Conservation (phyloP, 2,797 vertebrate species). For the Pampus argenteus region DNA sequence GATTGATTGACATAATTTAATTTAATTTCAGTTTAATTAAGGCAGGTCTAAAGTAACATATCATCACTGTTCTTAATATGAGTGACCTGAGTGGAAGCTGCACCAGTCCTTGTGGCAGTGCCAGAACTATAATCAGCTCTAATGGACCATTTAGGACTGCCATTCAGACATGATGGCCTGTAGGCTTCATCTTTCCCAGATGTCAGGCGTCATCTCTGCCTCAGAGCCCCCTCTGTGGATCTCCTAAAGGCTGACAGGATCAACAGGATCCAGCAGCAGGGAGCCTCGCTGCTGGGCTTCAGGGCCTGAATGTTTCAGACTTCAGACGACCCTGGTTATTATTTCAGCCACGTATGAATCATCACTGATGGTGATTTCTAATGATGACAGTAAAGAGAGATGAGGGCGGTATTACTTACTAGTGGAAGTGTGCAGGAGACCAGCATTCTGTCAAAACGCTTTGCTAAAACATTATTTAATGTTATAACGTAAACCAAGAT, state of each 20-base stretch:
- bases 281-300: not conserved
- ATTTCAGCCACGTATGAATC: not conserved
- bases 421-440: too few species aligned
- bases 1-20: too few species aligned
- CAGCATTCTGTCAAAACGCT: too few species aligned
- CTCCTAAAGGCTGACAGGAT: constrained; percentile 37
- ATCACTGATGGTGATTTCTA: not conserved
- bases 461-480: too few species aligned
- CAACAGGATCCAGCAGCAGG: constrained; percentile 30
- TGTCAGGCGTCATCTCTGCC: constrained; percentile 38
- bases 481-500: too few species aligned
- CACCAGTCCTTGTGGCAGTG: not conserved
- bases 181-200: constrained; percentile 30
- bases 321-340: not conserved
- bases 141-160: constrained; percentile 33
- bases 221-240: constrained; percentile 29
- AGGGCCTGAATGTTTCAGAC: constrained; percentile 1
- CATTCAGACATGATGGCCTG: constrained; percentile 38
- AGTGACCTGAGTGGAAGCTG: not conserved
- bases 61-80: not conserved
- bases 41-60: not conserved
- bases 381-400: not conserved
- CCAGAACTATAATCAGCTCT: constrained; percentile 12
- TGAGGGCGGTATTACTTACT: not conserved
- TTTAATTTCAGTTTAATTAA: not conserved